phyloP scores from a whole-genome alignment of 1,140 invertebrate species.

The Aphaenogaster rudis region DNA sequence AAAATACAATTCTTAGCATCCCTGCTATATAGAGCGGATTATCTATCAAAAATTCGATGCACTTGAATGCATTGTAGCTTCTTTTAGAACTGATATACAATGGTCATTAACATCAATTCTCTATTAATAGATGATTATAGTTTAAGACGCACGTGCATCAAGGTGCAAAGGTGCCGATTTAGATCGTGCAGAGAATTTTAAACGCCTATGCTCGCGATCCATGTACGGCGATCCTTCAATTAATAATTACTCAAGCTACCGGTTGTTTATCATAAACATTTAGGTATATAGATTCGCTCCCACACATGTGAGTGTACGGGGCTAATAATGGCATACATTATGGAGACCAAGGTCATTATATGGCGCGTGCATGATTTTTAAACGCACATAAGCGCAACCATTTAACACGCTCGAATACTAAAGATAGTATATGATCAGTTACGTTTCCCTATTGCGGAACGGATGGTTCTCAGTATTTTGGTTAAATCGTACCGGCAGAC shows the following conservation, averaged over 20 bases:
- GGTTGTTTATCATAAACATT: constrained; percentile 63
- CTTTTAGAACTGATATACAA: neutral
- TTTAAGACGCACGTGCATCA: constrained; percentile 2
- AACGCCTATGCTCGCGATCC: constrained; percentile 8
- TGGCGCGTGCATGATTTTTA: constrained; percentile 25
- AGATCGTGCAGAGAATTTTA: neutral
- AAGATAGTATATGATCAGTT: constrained; percentile 16
- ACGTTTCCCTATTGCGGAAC: neutral
- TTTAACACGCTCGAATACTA: neutral
- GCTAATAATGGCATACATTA: constrained; percentile 14
- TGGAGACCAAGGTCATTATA: constrained; percentile 48
- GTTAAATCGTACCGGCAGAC: neutral
- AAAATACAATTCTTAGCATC: neutral
- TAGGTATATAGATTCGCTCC: constrained; percentile 68
- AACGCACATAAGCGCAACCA: constrained; percentile 43
- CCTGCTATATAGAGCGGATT: neutral
- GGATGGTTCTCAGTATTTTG: neutral
- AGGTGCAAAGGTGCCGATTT: constrained; percentile 15
- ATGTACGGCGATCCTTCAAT: constrained; percentile 60
- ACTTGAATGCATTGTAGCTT: neutral
- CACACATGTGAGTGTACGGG: constrained; percentile 33
- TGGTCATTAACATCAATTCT: constrained; percentile 7
- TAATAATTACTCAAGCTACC: constrained; percentile 67
- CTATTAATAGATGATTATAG: constrained; percentile 21
- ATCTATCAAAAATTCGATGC: neutral